Conservation (phyloP, 2,888 invertebrate species). For the Harpalus rubripes region DNA sequence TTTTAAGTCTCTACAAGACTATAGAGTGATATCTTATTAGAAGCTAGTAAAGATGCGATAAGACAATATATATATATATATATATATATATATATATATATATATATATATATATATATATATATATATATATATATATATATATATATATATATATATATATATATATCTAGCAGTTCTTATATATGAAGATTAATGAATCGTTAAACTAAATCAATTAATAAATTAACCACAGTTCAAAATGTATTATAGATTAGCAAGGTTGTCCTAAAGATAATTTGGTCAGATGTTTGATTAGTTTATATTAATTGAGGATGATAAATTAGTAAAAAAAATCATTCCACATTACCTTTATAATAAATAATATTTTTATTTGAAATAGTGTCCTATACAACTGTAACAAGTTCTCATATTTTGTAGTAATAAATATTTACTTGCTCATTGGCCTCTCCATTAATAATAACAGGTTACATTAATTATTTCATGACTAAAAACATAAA, state of each 20-base stretch:
- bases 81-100: background rate
- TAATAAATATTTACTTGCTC: background rate
- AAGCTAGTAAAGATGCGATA: conserved; percentile 6
- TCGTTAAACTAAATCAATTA: conserved; percentile 14
- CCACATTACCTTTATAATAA: background rate
- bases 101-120: background rate
- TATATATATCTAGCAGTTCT: background rate
- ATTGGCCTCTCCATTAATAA: background rate
- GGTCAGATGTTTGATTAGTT: background rate
- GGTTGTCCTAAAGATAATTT: background rate
- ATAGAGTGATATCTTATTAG: background rate
- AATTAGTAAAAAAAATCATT: conserved; percentile 2
- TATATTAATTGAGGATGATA: conserved; percentile 12
- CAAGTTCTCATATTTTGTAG: background rate
- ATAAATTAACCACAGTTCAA: background rate
- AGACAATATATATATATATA: background rate
- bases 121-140: background rate
- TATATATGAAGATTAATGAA: conserved; percentile 2
- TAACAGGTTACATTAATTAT: background rate
- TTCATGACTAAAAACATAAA: conserved; percentile 6
- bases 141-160: background rate
- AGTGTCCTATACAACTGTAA: background rate
- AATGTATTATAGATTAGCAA: background rate
- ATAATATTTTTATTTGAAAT: background rate
- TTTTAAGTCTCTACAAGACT: background rate